Evolutionary conservation across 2,888 invertebrate genomes (phyloP), one percentile per base, ranked within the genome.

Genomic region (Lapara coniferarum): DNA sequence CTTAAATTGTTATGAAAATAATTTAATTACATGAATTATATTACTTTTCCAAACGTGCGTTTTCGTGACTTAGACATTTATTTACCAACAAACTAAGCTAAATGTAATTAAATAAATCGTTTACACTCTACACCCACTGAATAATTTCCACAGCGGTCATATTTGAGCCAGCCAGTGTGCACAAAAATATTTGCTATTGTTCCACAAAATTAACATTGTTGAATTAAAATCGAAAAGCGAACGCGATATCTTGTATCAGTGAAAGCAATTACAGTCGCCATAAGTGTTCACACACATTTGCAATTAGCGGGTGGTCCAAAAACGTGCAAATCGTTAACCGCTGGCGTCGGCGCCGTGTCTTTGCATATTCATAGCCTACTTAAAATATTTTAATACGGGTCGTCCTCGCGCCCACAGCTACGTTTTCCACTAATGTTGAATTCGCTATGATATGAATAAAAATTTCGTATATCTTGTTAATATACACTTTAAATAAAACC

Each of bases 311-410:
- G 85, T 89, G 89, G 89, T 89, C 92, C 90, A 92, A 92, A 93
- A 93, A 91, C 93, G 93, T 92, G 93, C 91, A 88, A 93, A 93
- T 92, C 93, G 93, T 91, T 92, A 92, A 87, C 89, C 89, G 80
- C 86, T 87, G 81, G 85, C 88, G 85, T 85, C 83, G 88, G 89
- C 81, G 88, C 82, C 93, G 93, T 93, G 93, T 89, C 91, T 88
- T 89, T 92, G 93, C 93, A 93, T 93, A 93, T 93, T 93, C 93
- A 93, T 93, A 89, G 91, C 90, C 93, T 93, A 88, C 87, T 93
- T 93, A 93, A 92, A 93, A 93, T 93, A 93, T 93, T 93, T 93
- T 93, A 93, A 93, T 91, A 89, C 87, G 88, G 88, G 85, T 88
- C 88, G 86, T 82, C 88, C 88, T 82, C 84, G 78, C 85, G 78